phyloP scores from a whole-genome alignment of 2,797 vertebrate genomes.

The Eospalax fontanierii region DNA sequence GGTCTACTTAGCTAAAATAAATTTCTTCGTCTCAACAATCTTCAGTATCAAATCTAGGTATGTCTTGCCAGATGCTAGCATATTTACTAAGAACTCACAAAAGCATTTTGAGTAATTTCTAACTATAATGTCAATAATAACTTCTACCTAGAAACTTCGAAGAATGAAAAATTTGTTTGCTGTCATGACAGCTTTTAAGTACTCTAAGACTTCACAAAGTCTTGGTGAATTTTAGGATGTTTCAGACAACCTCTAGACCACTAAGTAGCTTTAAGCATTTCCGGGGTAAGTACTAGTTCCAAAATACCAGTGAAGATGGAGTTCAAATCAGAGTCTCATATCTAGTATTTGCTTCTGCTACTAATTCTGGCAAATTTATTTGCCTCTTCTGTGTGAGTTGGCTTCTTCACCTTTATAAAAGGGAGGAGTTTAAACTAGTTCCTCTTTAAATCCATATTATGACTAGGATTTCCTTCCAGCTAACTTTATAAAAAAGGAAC shows the following conservation, averaged over 20 bases:
- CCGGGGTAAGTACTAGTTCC: background rate
- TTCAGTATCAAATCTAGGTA: conserved; percentile 60
- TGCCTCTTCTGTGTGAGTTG: background rate
- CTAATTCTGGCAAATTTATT: conserved; percentile 23
- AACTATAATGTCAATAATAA: conserved; percentile 37
- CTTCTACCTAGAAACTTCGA: conserved; percentile 16
- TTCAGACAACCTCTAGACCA: conserved; percentile 30
- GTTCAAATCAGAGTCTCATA: conserved; percentile 40
- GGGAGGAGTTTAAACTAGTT: background rate
- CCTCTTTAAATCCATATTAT: conserved; percentile 53
- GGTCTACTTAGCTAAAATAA: conserved; percentile 63
- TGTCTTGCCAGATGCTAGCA: conserved; percentile 39
- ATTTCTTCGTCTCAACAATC: conserved; percentile 58
- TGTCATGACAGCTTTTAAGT: too few relatives aligned
- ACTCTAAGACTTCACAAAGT: background rate
- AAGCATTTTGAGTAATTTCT: conserved; percentile 46
- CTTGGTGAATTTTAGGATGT: background rate
- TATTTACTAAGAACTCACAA: conserved; percentile 67
- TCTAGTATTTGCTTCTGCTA: conserved; percentile 36
- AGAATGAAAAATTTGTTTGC: conserved; percentile 36
- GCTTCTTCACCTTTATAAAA: background rate
- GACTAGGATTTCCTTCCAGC: conserved; percentile 43
- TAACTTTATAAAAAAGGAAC: too few relatives aligned
- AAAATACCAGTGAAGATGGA: background rate
- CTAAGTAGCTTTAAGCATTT: conserved; percentile 13